phyloP scores from a whole-genome alignment of 2,888 invertebrate genomes.

The Abrostola tripartita region DNA sequence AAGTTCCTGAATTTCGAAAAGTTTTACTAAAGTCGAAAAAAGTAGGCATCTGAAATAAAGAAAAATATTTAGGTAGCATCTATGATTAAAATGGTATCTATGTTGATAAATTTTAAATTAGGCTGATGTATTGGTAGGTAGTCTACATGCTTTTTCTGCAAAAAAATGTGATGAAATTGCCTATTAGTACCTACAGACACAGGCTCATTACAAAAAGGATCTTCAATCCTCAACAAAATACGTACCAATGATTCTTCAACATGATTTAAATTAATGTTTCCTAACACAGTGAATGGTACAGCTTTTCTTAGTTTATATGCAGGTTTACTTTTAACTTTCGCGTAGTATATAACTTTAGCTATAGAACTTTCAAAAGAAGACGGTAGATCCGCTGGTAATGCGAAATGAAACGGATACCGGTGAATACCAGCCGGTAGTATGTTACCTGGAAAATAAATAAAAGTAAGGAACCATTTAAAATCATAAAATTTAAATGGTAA shows the following conservation, averaged over 20 bases:
- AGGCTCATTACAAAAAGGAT: too few relatives aligned
- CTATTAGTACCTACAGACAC: too few relatives aligned
- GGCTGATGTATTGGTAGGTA: too few relatives aligned
- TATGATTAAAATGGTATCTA: too few relatives aligned
- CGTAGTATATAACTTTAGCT: slow-evolving; percentile 72
- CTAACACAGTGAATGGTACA: slow-evolving; percentile 68
- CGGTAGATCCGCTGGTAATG: slow-evolving; percentile 75
- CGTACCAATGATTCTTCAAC: slow-evolving; percentile 70
- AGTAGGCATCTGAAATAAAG: slow-evolving; percentile 65
- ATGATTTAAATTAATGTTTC: slow-evolving; percentile 74
- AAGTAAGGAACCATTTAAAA: not conserved
- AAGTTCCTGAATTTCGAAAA: slow-evolving; percentile 64
- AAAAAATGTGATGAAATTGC: too few relatives aligned
- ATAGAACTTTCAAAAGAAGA: slow-evolving; percentile 76
- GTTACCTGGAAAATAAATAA: slow-evolving; percentile 62
- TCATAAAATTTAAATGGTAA: too few relatives aligned
- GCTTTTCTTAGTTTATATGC: slow-evolving; percentile 64
- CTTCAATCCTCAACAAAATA: slow-evolving; percentile 12
- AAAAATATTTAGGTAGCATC: slow-evolving; percentile 3
- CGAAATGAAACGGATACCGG: slow-evolving; percentile 77
- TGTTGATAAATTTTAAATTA: too few relatives aligned
- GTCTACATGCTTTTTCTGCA: too few relatives aligned
- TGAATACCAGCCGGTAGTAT: slow-evolving; percentile 69
- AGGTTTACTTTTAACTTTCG: slow-evolving; percentile 74
- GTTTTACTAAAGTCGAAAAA: slow-evolving; percentile 68